phyloP scores from a whole-genome alignment of 2,888 invertebrate genomes.

The Lithosia quadra region DNA sequence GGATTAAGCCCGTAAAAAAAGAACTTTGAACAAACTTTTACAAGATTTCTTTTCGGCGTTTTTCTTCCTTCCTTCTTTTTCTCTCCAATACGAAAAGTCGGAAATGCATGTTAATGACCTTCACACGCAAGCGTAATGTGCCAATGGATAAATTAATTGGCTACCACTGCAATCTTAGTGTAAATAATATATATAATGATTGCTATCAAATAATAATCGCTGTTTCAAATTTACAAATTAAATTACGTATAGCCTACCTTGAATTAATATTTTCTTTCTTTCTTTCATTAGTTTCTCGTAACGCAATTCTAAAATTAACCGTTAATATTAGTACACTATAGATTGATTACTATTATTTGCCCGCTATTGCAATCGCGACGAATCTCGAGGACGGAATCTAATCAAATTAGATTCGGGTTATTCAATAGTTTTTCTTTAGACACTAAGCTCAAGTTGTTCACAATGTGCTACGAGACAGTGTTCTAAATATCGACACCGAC shows the following conservation, averaged over 20 bases:
- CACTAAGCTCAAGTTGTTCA: not conserved
- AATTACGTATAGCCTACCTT: constrained; percentile 7
- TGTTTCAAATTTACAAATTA: constrained; percentile 2
- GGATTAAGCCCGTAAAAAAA: not conserved
- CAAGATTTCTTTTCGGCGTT: not conserved
- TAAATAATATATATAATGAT: constrained; percentile 1
- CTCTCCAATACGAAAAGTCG: not conserved
- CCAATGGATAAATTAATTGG: not conserved
- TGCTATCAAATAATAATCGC: constrained; percentile 3
- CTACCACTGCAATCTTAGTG: not conserved
- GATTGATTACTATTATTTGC: constrained; percentile 13
- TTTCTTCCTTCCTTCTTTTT: not conserved
- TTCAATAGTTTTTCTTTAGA: constrained; percentile 8
- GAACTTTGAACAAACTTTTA: not conserved
- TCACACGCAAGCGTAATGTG: too few relatives aligned
- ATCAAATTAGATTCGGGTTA: constrained; percentile 10
- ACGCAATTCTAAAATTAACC: constrained; percentile 8
- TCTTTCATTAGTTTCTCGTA: constrained; percentile 7
- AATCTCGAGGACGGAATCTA: constrained; percentile 13
- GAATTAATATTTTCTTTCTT: constrained; percentile 4
- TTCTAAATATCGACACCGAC: not conserved
- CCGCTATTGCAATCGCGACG: constrained; percentile 4
- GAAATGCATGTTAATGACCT: not conserved
- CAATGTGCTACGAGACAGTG: not conserved
- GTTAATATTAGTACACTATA: constrained; percentile 12